Evolutionary conservation across 1,140 invertebrate genomes (phyloP), one percentile per base, ranked within the genome.

Genomic region (Parasteatoda tepidariorum): DNA sequence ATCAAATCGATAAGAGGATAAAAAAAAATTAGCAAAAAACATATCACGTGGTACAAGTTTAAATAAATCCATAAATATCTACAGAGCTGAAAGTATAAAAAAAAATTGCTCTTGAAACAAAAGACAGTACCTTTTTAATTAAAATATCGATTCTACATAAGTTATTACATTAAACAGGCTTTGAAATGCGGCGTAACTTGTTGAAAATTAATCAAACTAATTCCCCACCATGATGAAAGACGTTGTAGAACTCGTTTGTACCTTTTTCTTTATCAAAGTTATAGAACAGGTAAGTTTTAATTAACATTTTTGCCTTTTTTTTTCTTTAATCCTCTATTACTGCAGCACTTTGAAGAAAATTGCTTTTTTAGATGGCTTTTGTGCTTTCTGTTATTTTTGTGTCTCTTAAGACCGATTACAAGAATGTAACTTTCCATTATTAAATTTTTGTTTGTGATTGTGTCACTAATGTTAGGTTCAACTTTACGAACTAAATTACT

Each of bases 121-220:
- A 26, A 26, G 33, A 24, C 26, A 22, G 4, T 18, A 54, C 34
- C 22, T 15, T 70, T 70, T 70, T 70, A 70, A 70, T 70, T 70
- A 70, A 70, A 70, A 33, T 70, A 70, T 70, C 48, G 67, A 70
- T 70, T 70, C 34, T 54, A 48, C n/a, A 24, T 41, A 70, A 22
- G 38, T n/a, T n/a, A n/a, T n/a, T n/a, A n/a, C n/a, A n/a, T n/a
- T n/a, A n/a, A n/a, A n/a, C n/a, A n/a, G n/a, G n/a, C n/a, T n/a
- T n/a, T n/a, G n/a, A n/a, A n/a, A n/a, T 7, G 67, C 22, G 38
- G 33, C 15, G 33, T 26, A 54, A 26, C 34, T 33, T 70, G 38
- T 24, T 9, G 11, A 24, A 70, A 70, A 70, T 70, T 70, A 70
- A 70, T 70, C 67, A 70, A 70, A 48, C 67, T 70, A 70, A 70